Base-by-base conservation (phyloP, 2,113 vertebrate genomes). In the Spheniscus mendiculus region DNA sequence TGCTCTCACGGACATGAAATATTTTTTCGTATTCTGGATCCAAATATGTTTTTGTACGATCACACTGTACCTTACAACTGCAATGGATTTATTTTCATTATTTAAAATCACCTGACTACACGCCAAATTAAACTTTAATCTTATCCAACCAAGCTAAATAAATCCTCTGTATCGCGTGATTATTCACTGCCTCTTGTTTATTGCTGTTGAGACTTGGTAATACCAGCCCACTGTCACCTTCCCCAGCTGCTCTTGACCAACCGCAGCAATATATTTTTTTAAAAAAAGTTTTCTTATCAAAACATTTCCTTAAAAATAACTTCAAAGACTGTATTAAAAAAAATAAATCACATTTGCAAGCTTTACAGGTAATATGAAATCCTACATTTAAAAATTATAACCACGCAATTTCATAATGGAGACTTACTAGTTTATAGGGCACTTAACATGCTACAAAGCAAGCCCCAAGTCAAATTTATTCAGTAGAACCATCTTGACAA, bases 221-320 rank as follows among this genome's bases (percentile, higher is more conserved):
- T 44, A 80, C 2, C 58, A 70, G 18, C 18, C 32, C 42, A 76
- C 20, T 53, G 12, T 30, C 55, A 81, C 25, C 22, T 66, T 25
- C 56, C 53, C 58, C 21, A 62, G 23, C 19, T n/a, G 36, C 16
- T 36, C 65, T 25, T 70, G 26, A 90, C 19, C 50, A 82, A 42
- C 9, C 3, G 15, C 11, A 53, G 11, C 1, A 0, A 36, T 45
- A 2, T 17, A 5, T 44, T 22, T 1, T 9, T 32, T 10, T 18
- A 0, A 2, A 50, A 22, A 26, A 47, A 62, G 4, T 7, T 70
- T 50, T 67, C 52, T 50, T 22, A 71, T 27, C 19, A 21, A 34
- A 94, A 62, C 18, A 27, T 56, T 55, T 14, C 32, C 40, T 14
- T 78, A 55, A 50, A 78, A 74, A 79, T 67, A 55, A 47, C 32